Evolutionary conservation across 2,888 invertebrate genomes (phyloP).

Genomic region (Eilema griseolum): DNA sequence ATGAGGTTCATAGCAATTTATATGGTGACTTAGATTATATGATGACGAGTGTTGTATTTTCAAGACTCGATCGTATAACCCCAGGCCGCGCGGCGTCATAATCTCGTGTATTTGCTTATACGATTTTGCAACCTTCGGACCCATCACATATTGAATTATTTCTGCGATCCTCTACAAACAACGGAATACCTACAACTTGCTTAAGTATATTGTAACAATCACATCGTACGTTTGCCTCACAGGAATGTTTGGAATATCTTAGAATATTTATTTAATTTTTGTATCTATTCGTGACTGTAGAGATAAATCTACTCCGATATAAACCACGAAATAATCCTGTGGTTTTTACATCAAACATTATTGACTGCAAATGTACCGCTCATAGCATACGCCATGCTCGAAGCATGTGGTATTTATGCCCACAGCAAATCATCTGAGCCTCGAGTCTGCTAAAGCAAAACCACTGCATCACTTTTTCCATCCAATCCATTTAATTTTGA

Average conservation of each 20-base stretch:
- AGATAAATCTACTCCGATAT: too few relatives aligned
- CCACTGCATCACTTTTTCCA: too few relatives aligned
- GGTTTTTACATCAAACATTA: too few relatives aligned
- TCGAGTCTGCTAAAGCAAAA: too few relatives aligned
- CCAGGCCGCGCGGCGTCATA: not conserved
- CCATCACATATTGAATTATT: conserved; percentile 11
- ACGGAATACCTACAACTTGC: not conserved
- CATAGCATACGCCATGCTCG: too few relatives aligned
- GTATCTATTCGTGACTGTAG: too few relatives aligned
- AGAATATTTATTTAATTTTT: not conserved
- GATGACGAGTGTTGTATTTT: conserved; percentile 5
- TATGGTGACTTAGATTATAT: not conserved
- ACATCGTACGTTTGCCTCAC: not conserved
- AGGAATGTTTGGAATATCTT: not conserved
- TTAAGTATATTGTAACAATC: not conserved
- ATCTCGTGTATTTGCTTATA: not conserved
- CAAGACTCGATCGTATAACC: not conserved
- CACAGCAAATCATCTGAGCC: too few relatives aligned
- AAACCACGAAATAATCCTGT: too few relatives aligned
- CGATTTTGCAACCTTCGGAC: not conserved
- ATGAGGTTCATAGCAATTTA: not conserved
- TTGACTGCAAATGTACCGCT: too few relatives aligned
- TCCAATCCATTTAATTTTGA: too few relatives aligned
- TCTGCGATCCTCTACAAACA: conserved; percentile 11
- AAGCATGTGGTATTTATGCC: too few relatives aligned